Conservation (phyloP, 2,888 invertebrate genomes). For the Chelonus formosanus region DNA sequence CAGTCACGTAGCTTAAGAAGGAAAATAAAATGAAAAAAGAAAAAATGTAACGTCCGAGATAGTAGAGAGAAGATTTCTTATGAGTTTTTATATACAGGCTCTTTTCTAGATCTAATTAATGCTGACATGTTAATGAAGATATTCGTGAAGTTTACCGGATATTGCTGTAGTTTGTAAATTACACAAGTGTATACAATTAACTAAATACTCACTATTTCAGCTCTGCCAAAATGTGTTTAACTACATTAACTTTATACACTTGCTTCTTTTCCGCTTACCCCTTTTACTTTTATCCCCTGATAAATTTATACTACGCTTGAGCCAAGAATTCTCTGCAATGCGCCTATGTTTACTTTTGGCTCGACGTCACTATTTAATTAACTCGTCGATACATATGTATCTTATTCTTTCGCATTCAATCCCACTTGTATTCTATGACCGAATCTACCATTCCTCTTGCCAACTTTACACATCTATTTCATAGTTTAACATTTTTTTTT, state of each 20-base stretch:
- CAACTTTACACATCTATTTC: slow-evolving; percentile 12
- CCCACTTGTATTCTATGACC: neutral
- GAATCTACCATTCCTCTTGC: neutral
- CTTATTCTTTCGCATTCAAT: slow-evolving; percentile 21
- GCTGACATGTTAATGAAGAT: neutral
- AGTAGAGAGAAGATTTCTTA: too few species aligned
- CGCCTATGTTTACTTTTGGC: slow-evolving; percentile 42
- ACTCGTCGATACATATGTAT: slow-evolving; percentile 31
- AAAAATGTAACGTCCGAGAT: too few species aligned
- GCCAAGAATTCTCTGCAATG: slow-evolving; percentile 49
- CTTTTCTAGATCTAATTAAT: too few species aligned
- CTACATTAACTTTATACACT: slow-evolving; percentile 33
- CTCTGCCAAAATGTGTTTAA: slow-evolving; percentile 18
- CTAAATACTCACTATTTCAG: neutral
- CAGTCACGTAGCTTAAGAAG: too few species aligned
- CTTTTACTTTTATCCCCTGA: slow-evolving; percentile 9
- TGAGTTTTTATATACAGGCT: neutral
- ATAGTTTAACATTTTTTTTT: neutral
- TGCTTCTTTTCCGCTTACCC: slow-evolving; percentile 10
- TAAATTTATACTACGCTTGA: slow-evolving; percentile 38
- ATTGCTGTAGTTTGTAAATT: too few species aligned
- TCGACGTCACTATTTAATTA: slow-evolving; percentile 50
- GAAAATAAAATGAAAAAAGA: too few species aligned
- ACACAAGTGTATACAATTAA: too few species aligned
- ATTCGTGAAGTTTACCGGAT: too few species aligned